phyloP scores from a whole-genome alignment of 2,888 invertebrate genomes.

The Mimumesa dahlbomi region DNA sequence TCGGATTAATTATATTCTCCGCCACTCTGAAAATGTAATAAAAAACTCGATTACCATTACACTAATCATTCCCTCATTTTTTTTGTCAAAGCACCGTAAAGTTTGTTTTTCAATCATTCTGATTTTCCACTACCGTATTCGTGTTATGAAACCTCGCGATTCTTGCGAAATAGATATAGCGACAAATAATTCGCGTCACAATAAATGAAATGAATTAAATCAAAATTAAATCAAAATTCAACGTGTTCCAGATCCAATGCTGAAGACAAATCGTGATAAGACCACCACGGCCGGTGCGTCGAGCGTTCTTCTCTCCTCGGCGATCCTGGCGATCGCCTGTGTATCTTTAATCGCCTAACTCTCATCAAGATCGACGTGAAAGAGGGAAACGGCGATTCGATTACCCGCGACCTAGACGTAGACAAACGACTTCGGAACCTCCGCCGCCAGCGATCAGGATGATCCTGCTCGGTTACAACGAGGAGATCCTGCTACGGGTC shows the following conservation, averaged over 20 bases:
- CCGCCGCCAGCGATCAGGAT: conserved; percentile 21
- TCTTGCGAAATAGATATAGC: too few species aligned
- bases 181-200: too few species aligned
- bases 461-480: conserved; percentile 26
- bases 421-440: conserved; percentile 23
- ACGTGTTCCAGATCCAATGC: conserved; percentile 58
- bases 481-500: conserved; percentile 18
- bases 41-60: too few species aligned
- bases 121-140: too few species aligned
- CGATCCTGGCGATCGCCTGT: conserved; percentile 39
- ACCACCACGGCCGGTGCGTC: conserved; percentile 43
- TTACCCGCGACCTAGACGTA: conserved; percentile 40
- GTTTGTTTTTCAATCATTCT: too few species aligned
- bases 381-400: conserved; percentile 47
- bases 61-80: too few species aligned
- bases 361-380: conserved; percentile 28
- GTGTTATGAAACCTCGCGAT: too few species aligned
- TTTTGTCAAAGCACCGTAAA: too few species aligned
- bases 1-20: too few species aligned
- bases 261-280: conserved; percentile 48
- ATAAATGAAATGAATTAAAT: too few species aligned
- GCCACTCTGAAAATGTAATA: too few species aligned
- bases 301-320: conserved; percentile 42
- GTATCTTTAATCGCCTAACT: conserved; percentile 62
- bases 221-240: background rate